Conservation (phyloP, 2,113 vertebrate species). For the Anolis carolinensis region DNA sequence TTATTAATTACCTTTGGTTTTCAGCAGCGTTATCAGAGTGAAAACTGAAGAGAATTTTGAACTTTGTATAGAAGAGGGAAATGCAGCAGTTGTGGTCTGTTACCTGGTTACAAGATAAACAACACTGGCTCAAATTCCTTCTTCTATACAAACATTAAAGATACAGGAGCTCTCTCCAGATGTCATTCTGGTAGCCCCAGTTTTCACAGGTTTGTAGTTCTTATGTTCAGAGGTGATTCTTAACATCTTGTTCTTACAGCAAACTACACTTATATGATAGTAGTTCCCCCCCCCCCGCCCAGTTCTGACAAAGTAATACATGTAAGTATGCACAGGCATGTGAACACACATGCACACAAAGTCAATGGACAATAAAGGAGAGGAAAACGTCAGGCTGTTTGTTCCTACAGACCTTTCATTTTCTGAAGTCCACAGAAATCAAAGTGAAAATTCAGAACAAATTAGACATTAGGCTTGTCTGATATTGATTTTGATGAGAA, state of each 20-base stretch:
- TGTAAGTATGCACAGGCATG: too few relatives aligned
- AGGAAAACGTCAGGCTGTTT: not conserved
- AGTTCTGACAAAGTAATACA: not conserved
- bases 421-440: not conserved
- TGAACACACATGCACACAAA: not conserved
- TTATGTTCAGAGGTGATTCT: not conserved
- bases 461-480: not conserved
- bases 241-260: not conserved
- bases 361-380: not conserved
- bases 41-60: too few relatives aligned
- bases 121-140: too few relatives aligned
- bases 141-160: too few relatives aligned
- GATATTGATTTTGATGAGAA: not conserved
- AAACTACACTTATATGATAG: not conserved
- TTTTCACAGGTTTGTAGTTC: not conserved
- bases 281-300: not conserved
- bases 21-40: too few relatives aligned
- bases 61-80: too few relatives aligned
- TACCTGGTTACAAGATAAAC: too few relatives aligned
- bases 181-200: too few relatives aligned
- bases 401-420: not conserved
- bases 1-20: not conserved
- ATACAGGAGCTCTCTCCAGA: too few relatives aligned
- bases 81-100: too few relatives aligned
- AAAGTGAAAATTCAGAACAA: not conserved